phyloP scores from a whole-genome alignment of 2,888 invertebrate genomes.

The Rhagophthalmus giganteus region DNA sequence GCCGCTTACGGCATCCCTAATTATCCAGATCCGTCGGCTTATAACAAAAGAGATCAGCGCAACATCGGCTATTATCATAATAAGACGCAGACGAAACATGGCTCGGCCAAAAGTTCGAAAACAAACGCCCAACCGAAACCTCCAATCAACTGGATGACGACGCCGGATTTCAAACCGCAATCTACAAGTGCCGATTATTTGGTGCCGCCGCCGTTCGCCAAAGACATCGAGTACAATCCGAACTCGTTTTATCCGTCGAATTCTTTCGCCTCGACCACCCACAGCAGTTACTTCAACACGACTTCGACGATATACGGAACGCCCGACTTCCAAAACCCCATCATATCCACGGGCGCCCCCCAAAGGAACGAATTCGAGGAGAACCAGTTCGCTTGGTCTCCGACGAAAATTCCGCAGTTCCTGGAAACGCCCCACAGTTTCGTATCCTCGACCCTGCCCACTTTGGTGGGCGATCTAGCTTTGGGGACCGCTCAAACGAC shows the following conservation, averaged over 20 bases:
- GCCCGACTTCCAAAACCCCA: conserved; percentile 36
- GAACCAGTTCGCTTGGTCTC: conserved; percentile 62
- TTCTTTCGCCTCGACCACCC: conserved; percentile 37
- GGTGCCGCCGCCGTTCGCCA: conserved; percentile 54
- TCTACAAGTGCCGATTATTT: conserved; percentile 53
- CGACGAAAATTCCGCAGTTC: conserved; percentile 57
- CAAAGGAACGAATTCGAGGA: conserved; percentile 50
- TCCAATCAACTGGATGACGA: conserved; percentile 67
- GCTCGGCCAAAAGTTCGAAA: conserved; percentile 18
- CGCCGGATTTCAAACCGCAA: conserved; percentile 57
- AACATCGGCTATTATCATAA: conserved; percentile 20
- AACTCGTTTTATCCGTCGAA: conserved; percentile 41
- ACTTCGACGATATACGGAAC: conserved; percentile 37
- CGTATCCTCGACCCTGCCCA: conserved; percentile 61
- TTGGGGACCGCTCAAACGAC: conserved; percentile 46
- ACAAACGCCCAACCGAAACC: conserved; percentile 48
- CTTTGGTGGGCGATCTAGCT: conserved; percentile 65
- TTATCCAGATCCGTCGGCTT: conserved; percentile 11
- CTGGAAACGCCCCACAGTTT: conserved; percentile 53
- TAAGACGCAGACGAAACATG: conserved; percentile 16
- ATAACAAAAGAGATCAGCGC: conserved; percentile 10
- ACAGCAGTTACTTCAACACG: conserved; percentile 42
- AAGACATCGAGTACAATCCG: conserved; percentile 44
- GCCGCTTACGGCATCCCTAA: conserved; percentile 4
- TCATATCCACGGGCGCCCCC: conserved; percentile 38